Conservation (phyloP, 2,888 invertebrate species). For the Caenorhabditis angaria region DNA sequence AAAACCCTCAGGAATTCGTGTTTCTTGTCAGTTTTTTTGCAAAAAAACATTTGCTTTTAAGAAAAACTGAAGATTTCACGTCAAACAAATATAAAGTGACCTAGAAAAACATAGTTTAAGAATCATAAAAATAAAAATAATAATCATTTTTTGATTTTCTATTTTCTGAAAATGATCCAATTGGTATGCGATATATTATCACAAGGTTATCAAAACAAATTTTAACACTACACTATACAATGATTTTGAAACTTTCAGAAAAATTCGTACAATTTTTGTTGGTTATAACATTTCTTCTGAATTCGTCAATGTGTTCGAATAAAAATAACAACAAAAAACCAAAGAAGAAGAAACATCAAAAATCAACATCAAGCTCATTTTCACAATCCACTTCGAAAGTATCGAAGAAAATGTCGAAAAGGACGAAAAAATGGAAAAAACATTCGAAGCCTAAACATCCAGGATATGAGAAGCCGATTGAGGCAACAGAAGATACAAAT, state of each 20-base stretch:
- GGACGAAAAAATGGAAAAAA: background rate
- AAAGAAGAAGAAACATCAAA: background rate
- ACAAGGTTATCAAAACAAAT: background rate
- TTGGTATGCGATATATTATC: background rate
- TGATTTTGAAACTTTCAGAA: background rate
- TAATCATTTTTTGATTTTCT: no score
- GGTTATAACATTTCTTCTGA: background rate
- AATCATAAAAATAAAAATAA: no score
- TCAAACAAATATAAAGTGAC: no score
- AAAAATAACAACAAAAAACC: background rate
- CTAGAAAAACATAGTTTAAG: no score
- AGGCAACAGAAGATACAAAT: background rate
- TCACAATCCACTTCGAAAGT: no score
- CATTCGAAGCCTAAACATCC: background rate
- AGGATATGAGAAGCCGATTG: background rate
- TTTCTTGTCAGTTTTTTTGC: background rate
- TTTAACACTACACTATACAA: background rate
- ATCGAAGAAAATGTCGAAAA: background rate
- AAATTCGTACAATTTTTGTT: background rate
- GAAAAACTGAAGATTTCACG: no score
- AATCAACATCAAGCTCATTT: no score
- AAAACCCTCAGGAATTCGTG: background rate
- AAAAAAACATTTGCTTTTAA: no score
- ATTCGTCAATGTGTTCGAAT: background rate
- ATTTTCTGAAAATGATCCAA: background rate